Evolutionary conservation across 2,113 vertebrate genomes (phyloP), one percentile per base, ranked within the genome.

Genomic region (Porphyrio hochstetteri): DNA sequence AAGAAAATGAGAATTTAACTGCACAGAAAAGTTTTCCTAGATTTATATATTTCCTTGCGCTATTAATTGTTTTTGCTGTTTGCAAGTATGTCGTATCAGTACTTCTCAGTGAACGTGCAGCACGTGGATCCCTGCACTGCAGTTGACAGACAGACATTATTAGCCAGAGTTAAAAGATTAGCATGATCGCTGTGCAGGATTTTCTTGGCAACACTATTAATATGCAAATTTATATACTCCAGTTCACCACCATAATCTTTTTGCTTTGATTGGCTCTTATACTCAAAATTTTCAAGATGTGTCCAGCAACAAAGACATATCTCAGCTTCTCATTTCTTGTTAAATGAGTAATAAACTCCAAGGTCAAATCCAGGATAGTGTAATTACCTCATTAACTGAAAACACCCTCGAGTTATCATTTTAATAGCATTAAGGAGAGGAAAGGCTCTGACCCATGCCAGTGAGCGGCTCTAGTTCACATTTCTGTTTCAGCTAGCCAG

Each of bases 321-420:
- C 64, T 88, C 82, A 78, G 68, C 77, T 81, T 92, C 72, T 88
- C 52, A 72, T 64, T 92, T 88, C 86, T 68, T 82, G 35, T 71
- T 90, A 71, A 92, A 80, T 40, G 33, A 92, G 68, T 72, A 93
- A 93, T 93, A 93, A 88, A 88, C 64, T 84, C 76, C 93, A 90
- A 97, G 93, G 95, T 96, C 90, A 96, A 56, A 56, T 15, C 38
- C 77, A 57, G 65, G 29, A 59, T 40, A 40, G 56, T 56, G 42
- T 93, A 96, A 96, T 96, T 91, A 92, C 72, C 80, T 93, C 80
- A 89, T 94, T 97, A 96, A 93, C 40, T 75, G 76, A 31, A 78
- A 92, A 33, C 35, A 70, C 29, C 75, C 79, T 90, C 10, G 9
- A 86, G 76, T 93, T 95, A 64, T 76, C 35, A 59, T 50, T 92